Evolutionary conservation across 2,797 vertebrate species (phyloP).

Genomic region (Oryzias sinensis): DNA sequence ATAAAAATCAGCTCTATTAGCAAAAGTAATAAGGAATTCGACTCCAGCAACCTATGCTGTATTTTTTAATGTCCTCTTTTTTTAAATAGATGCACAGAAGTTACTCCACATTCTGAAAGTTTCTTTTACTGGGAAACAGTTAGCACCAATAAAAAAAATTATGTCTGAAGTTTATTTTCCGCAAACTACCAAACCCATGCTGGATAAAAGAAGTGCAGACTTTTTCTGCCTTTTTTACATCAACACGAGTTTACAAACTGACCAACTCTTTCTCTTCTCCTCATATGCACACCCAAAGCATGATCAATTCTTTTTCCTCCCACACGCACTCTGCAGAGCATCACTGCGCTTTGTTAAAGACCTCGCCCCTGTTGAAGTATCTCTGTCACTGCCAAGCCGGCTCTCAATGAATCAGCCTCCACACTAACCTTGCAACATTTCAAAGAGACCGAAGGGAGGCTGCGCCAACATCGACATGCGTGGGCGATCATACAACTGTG

Average conservation of each 20-base stretch:
- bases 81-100: too few relatives aligned
- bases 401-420: slow-evolving; percentile 63
- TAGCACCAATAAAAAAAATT: slow-evolving; percentile 39
- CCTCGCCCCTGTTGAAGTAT: slow-evolving; percentile 58
- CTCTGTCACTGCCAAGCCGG: slow-evolving; percentile 53
- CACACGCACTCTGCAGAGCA: slow-evolving; percentile 56
- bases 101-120: slow-evolving; percentile 6
- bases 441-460: slow-evolving; percentile 57
- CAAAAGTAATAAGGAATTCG: too few relatives aligned
- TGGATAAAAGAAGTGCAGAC: too few relatives aligned
- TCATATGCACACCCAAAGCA: neutral
- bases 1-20: too few relatives aligned
- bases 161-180: too few relatives aligned
- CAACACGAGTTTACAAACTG: too few relatives aligned
- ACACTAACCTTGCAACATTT: slow-evolving; percentile 63
- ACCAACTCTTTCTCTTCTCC: neutral
- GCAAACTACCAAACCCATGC: too few relatives aligned
- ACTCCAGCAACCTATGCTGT: too few relatives aligned
- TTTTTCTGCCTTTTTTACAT: too few relatives aligned
- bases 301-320: slow-evolving; percentile 55
- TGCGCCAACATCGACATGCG: slow-evolving; percentile 45
- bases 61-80: too few relatives aligned
- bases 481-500: slow-evolving; percentile 41
- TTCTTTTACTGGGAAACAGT: neutral
- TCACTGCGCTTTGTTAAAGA: slow-evolving; percentile 61